A percentile compares a stretch with the other conserved stretches of the same genome.
phyloP scores from a whole-genome alignment of 2,797 vertebrate genomes.

The Buceros bicornis region DNA sequence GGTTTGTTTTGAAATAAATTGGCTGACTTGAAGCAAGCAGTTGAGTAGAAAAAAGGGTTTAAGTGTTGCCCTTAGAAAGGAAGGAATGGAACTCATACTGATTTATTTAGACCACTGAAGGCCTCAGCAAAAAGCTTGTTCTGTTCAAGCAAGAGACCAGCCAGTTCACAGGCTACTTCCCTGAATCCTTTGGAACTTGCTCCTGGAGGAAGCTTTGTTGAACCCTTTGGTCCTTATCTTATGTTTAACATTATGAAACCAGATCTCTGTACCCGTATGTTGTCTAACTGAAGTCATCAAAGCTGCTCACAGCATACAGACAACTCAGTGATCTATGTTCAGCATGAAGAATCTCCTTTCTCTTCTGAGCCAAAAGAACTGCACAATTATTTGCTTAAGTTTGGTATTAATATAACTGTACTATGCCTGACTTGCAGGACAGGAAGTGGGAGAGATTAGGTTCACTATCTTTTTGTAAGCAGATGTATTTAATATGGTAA shows the following conservation, averaged over 20 bases:
- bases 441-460: neutral
- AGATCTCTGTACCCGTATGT: neutral
- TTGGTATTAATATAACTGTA: neutral
- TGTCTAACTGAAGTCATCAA: constrained; percentile 28
- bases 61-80: neutral
- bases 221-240: constrained; percentile 37
- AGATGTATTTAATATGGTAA: neutral
- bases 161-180: neutral
- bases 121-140: neutral
- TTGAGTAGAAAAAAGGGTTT: neutral
- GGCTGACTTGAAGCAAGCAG: neutral
- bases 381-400: neutral
- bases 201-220: neutral
- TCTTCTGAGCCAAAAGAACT: neutral
- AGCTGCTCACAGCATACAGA: neutral
- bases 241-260: neutral
- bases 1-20: neutral
- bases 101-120: neutral
- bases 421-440: neutral
- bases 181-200: neutral
- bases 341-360: neutral
- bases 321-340: neutral
- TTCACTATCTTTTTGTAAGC: neutral
- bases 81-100: neutral
- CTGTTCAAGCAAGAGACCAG: neutral